Conservation (phyloP, 2,113 vertebrate genomes). For the Myodes glareolus region DNA sequence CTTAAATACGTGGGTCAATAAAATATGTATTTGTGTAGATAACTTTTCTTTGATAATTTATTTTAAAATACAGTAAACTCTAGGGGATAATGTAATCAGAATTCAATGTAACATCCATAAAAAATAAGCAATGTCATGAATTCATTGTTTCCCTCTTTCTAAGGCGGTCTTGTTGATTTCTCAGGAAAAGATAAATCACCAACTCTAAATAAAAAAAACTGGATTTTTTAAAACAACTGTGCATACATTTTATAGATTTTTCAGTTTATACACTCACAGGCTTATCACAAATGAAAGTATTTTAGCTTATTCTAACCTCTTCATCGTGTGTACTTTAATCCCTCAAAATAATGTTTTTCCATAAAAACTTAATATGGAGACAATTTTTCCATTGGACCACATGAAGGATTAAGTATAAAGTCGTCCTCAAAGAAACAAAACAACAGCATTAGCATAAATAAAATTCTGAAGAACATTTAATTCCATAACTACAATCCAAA, state of each 20-base stretch:
- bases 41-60: not conserved
- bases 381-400: not conserved
- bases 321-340: slow-evolving; percentile 8
- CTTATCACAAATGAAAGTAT: not conserved
- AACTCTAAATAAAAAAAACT: not conserved
- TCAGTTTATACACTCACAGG: not conserved
- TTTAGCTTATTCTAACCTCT: not conserved
- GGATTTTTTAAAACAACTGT: not conserved
- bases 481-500: not conserved
- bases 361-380: not conserved
- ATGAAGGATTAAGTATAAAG: not conserved
- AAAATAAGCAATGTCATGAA: not conserved
- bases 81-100: not conserved
- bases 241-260: not conserved
- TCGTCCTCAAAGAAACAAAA: not conserved
- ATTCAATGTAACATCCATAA: not conserved
- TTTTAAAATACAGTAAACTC: not conserved
- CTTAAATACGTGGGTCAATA: not conserved
- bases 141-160: not conserved
- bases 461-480: slow-evolving; percentile 27
- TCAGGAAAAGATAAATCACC: not conserved
- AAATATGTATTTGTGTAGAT: not conserved
- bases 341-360: slow-evolving; percentile 20
- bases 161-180: not conserved
- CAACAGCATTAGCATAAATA: not conserved